Evolutionary conservation across 2,888 invertebrate species (phyloP), one percentile per base, ranked within the genome.

Genomic region (Ennomos erosarius): DNA sequence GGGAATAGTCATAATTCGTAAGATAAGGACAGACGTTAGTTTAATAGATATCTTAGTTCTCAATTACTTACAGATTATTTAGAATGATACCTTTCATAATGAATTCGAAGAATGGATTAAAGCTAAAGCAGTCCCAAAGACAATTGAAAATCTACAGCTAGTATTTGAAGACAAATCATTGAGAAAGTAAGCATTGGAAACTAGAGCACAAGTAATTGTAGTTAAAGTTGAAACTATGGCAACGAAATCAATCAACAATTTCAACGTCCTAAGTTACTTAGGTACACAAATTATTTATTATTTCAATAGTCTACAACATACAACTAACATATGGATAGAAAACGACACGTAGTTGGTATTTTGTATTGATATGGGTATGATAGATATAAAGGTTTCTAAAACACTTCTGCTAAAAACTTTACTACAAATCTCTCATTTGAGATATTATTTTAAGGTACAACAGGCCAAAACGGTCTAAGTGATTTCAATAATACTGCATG

Each of bases 381-480:
- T 74, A 82, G 75, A 81, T 81, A 79, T 85, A 85, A 82, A 87
- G 69, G 77, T 75, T 71, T 86, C 84, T 82, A 85, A 87, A 85
- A 85, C 77, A 78, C 72, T 49, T 54, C 52, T 38, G 63, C 55
- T 67, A 67, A 59, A 66, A 60, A 53, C 65, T 65, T 57, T 34
- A n/a, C 49, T 59, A 63, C 38, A 54, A 62, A 54, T 59, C 16
- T 63, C 62, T 62, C 44, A n/a, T 43, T 8, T 38, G 48, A 52
- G 46, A 13, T 34, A 49, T 74, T 74, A 72, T 48, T 57, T 52
- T 38, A 76, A 80, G 76, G 75, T 79, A 79, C 74, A 74, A 70
- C 75, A 78, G 81, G 80, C 79, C 82, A 78, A 76, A 75, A 76
- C 69, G 75, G 74, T 73, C 77, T 73, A 71, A 52, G 67, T 60